These are phyloP conservation scores for Choristoneura rosaceana DNA, from an alignment of 2,888 invertebrate species.

Conservation along the genomic window DNA sequence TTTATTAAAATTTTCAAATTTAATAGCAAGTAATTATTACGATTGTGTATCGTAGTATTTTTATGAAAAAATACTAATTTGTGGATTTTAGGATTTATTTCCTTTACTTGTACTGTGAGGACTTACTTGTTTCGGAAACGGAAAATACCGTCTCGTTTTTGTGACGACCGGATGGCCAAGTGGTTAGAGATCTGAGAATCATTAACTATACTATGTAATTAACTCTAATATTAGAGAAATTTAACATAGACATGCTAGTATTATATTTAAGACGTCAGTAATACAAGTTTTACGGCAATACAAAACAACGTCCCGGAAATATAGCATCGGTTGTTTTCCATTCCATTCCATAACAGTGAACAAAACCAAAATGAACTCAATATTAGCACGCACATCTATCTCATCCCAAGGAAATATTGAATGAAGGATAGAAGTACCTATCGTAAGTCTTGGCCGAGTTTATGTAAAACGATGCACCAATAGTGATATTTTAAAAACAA, in stretches of 20 bases:
- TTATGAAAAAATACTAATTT: no score
- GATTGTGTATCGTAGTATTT: no score
- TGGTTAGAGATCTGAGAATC: no score
- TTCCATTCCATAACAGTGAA: not conserved
- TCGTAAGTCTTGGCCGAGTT: constrained; percentile 3
- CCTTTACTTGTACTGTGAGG: no score
- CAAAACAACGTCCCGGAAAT: not conserved
- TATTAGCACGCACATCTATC: not conserved
- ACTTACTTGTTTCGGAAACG: no score
- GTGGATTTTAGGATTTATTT: no score
- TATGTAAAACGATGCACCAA: constrained; percentile 41
- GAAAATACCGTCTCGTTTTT: no score
- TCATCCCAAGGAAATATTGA: not conserved
- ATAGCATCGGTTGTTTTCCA: not conserved
- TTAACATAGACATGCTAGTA: not conserved
- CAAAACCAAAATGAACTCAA: not conserved
- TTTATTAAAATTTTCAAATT: not conserved
- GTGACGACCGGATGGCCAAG: no score
- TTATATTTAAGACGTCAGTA: not conserved
- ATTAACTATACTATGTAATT: no score
- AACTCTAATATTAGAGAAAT: no score
- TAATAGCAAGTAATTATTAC: no score
- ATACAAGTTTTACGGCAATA: not conserved
- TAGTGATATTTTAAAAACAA: constrained; percentile 54
- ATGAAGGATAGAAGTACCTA: not conserved